Evolutionary conservation across 2,113 vertebrate species (phyloP), one percentile per base, ranked within the genome.

Genomic region (Glaucomys volans): DNA sequence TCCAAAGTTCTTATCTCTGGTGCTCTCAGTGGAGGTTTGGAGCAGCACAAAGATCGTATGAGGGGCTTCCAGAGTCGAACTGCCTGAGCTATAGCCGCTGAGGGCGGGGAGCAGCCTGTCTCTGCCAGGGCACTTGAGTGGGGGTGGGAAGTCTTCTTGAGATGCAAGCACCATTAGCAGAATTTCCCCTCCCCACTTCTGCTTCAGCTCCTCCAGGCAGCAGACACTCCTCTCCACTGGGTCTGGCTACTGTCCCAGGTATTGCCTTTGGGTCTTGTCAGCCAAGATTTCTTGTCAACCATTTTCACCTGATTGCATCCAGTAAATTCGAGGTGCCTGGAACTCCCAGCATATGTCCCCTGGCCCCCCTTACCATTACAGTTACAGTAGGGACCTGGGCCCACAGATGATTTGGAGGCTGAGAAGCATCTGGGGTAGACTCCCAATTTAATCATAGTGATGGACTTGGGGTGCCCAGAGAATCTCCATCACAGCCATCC

Each of bases 1-100:
- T 91, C 77, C 75, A 8, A 79, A 94, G 79, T 82, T 88, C 76
- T 93, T 64, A 26, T 17, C 40, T 95, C 87, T 80, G 93, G 52
- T 52, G 32, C 42, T 54, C 82, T 93, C 40, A 76, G 40, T 40
- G 44, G 18, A 92, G 64, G 40, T 80, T 77, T 66, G 52, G 82
- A 50, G 52, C 67, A 77, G 67, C 1, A 5, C 0, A n/a, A 42
- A 67, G 44, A 47, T 47, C 32, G 7, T 87, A 8, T 14, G 54
- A 69, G 74, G 47, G 37, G 14, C 71, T 82, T 72, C 20, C 37
- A 50, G 67, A 4, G n/a, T 32, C 50, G 35, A 37, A 13, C 50
- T 32, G 1, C 37, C 54, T 87, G 75, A 90, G 66, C 18, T 17
- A 2, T 4, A 93, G 72, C 30, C 71, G 26, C 57, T 0, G 2